Conservation (phyloP, 2,113 vertebrate genomes). For the Boulengeromyrus knoepffleri region DNA sequence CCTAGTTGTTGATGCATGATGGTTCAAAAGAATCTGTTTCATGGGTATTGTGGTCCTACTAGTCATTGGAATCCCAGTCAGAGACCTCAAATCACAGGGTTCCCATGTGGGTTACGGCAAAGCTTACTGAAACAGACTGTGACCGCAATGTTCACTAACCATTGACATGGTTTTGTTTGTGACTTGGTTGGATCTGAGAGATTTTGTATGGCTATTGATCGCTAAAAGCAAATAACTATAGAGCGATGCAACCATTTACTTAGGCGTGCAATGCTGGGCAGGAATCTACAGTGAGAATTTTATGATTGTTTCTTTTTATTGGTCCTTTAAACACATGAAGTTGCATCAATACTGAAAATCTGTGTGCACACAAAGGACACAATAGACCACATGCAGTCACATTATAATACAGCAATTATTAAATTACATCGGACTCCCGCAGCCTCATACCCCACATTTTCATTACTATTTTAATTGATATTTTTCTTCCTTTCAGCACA, state of each 20-base stretch:
- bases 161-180: neutral
- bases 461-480: conserved; percentile 7
- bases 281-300: neutral
- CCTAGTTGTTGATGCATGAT: neutral
- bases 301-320: neutral
- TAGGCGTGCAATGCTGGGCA: neutral
- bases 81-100: neutral
- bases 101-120: neutral
- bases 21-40: neutral
- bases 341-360: neutral
- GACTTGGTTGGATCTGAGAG: neutral
- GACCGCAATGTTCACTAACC: neutral
- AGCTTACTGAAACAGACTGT: neutral
- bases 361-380: neutral
- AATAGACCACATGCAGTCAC: neutral
- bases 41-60: neutral
- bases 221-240: neutral
- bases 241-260: neutral
- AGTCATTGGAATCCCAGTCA: neutral
- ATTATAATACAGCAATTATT: neutral
- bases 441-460: neutral
- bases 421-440: neutral
- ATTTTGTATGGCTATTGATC: neutral
- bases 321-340: neutral
- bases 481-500: neutral